Evolutionary conservation across 1,140 invertebrate genomes (phyloP), one percentile per base, ranked within the genome.

Genomic region (Zaprionus nigranus): DNA sequence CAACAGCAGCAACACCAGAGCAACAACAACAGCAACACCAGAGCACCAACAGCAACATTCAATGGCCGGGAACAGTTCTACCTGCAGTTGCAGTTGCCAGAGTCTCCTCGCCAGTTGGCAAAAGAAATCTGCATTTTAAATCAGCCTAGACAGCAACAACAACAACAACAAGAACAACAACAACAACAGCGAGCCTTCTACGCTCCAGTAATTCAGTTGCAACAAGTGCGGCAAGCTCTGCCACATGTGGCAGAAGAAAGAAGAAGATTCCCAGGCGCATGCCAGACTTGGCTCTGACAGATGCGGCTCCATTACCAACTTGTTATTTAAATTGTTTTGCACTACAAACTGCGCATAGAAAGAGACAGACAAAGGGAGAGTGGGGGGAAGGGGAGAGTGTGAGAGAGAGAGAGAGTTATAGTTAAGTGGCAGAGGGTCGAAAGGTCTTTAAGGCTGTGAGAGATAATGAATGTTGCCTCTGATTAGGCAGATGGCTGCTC

Each of bases 71-170:
- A 69, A 30, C 63, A 26, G 63, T 54, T 54, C 30, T 49, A 28
- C 26, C 36, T 49, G 12, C 46, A 22, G 17, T 34, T 66, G 53
- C 54, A 58, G 36, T 68, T 74, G 17, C 17, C 17, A 17, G 17
- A 68, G 71, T 68, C 43, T 34, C 38, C 24, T 30, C 38, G 53
- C 60, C 34, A 75, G 49, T 58, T 74, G 57, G 65, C 43, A 76
- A 67, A 85, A 63, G 78, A 85, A 84, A 84, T 85, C 82, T 84
- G 82, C 82, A 84, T 84, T 84, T 81, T 83, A 84, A 84, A 84
- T 85, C 70, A 81, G 72, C 60, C 26, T 36, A 62, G 71, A 36
- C 68, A 63, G 53, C 68, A 68, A 59, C 36, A 59, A 62, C 75
- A 78, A 63, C 73, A 61, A n/a, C n/a, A n/a, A n/a, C n/a, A n/a